phyloP scores from a whole-genome alignment of 2,113 vertebrate species.

The Scalopus aquaticus region DNA sequence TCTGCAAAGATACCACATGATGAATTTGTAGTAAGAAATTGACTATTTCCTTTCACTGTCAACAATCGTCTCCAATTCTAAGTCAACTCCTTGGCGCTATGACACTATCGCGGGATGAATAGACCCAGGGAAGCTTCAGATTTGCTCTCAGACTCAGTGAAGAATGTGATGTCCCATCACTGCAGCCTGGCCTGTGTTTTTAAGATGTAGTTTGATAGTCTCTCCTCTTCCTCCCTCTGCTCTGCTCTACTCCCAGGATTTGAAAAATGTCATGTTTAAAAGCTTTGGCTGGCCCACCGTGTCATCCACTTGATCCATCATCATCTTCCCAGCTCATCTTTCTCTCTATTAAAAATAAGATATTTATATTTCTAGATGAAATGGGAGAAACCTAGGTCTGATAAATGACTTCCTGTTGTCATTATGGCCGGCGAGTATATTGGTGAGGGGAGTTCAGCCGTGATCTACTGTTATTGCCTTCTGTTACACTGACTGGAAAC shows the following conservation, averaged over 20 bases:
- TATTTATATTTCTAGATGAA: conserved; percentile 69
- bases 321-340: conserved; percentile 54
- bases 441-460: conserved; percentile 65
- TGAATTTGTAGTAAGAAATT: conserved; percentile 23
- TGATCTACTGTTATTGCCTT: conserved; percentile 64
- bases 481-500: conserved; percentile 67
- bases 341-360: conserved; percentile 72
- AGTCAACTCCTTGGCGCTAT: conserved; percentile 15
- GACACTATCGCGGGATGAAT: background rate
- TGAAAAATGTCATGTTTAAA: conserved; percentile 73
- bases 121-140: background rate
- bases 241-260: background rate
- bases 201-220: conserved; percentile 23
- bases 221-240: background rate
- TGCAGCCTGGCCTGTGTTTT: background rate
- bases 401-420: conserved; percentile 82
- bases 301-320: conserved; percentile 68
- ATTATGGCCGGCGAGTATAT: conserved; percentile 58
- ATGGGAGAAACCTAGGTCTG: conserved; percentile 69
- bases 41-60: conserved; percentile 43
- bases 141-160: background rate
- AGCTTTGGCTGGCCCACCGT: conserved; percentile 55
- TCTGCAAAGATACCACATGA: conserved; percentile 28
- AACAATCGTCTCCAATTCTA: conserved; percentile 3
- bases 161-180: background rate